Percentiles rank a stretch among this genome's conserved stretches.
phyloP scores from a whole-genome alignment of 64 coral and sea anemone species.

The Catalaphyllia jardinei region DNA sequence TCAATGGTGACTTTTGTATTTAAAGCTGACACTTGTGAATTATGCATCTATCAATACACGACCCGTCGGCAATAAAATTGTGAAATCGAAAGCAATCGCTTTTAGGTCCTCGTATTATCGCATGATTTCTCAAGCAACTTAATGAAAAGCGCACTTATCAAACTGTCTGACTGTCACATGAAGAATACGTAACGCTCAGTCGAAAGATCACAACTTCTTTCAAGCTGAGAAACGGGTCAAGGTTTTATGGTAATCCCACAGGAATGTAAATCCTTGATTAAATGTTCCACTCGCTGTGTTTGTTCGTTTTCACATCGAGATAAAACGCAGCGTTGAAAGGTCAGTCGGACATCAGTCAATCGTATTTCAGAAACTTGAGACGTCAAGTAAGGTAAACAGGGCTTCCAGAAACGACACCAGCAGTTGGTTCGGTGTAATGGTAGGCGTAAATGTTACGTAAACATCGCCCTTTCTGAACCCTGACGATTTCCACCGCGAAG shows the following conservation, averaged over 20 bases:
- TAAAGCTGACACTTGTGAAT: no score
- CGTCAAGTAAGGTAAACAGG: slow-evolving; percentile 33
- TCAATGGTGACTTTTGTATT: no score
- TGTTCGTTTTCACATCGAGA: slow-evolving; percentile 9
- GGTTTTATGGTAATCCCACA: background rate
- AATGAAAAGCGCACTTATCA: background rate
- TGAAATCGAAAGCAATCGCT: background rate
- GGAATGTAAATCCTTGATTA: slow-evolving; percentile 10
- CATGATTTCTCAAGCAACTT: background rate
- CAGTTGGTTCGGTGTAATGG: background rate
- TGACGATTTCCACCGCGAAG: background rate
- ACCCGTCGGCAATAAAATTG: background rate
- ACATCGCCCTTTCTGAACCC: background rate
- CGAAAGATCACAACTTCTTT: background rate
- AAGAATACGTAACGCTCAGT: background rate
- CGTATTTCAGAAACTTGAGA: slow-evolving; percentile 33
- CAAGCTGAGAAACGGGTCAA: background rate
- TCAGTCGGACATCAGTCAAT: slow-evolving; percentile 16
- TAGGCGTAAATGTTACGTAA: slow-evolving; percentile 8
- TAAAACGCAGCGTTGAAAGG: background rate
- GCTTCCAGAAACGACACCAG: background rate
- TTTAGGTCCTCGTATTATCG: background rate
- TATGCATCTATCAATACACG: background rate
- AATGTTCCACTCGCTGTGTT: background rate
- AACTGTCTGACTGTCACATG: slow-evolving; percentile 6